Evolutionary conservation across 2,888 invertebrate genomes (phyloP).

Genomic region (Phyllotreta cruciferae): DNA sequence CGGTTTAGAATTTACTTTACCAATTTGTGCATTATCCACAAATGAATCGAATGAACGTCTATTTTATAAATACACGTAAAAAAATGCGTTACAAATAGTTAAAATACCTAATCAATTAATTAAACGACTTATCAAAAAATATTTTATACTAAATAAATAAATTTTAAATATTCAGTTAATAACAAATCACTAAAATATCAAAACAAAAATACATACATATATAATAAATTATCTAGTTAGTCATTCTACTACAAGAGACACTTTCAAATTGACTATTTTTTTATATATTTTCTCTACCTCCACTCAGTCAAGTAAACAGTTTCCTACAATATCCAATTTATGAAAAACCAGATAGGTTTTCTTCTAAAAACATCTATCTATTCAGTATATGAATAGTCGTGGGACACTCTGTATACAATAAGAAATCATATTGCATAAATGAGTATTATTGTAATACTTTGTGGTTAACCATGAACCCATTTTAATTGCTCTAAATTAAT

Average conservation of each 20-base stretch:
- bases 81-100: conserved; percentile 11
- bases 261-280: conserved; percentile 23
- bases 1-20: conserved; percentile 33
- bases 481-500: too few species aligned
- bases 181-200: conserved; percentile 43
- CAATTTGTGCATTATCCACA: not conserved
- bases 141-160: conserved; percentile 25
- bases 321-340: not conserved
- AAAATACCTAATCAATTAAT: conserved; percentile 19
- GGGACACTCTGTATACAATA: too few species aligned
- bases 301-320: not conserved
- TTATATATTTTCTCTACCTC: not conserved
- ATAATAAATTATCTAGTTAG: conserved; percentile 36
- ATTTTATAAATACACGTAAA: not conserved
- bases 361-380: too few species aligned
- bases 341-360: not conserved
- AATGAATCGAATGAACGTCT: too few species aligned
- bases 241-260: conserved; percentile 29
- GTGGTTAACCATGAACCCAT: too few species aligned
- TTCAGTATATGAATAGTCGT: too few species aligned
- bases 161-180: conserved; percentile 41
- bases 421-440: too few species aligned
- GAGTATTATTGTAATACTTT: too few species aligned
- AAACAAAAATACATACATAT: conserved; percentile 44
- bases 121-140: conserved; percentile 27